Evolutionary conservation across 2,113 vertebrate genomes (phyloP).

Genomic region (Cephalopholis sonnerati): DNA sequence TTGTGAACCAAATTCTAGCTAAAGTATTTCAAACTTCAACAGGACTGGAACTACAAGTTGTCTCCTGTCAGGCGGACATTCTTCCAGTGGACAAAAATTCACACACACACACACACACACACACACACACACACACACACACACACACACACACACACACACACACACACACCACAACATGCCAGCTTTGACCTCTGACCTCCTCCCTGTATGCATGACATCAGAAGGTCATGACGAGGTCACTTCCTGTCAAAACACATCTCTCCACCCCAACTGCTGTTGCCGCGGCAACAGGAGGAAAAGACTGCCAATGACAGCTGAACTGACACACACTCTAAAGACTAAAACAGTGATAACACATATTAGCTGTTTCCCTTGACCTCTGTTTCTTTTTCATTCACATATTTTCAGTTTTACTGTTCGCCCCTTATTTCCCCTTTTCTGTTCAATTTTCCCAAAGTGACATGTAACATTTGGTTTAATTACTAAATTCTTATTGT

Average conservation of each 20-base stretch:
- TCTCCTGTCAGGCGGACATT: constrained; percentile 25
- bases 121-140: constrained; percentile 1
- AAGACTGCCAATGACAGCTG: constrained; percentile 24
- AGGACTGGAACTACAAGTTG: background rate
- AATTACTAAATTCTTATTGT: background rate
- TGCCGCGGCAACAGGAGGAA: constrained; percentile 32
- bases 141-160: constrained; percentile 4
- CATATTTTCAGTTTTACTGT: background rate
- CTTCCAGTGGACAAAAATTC: background rate
- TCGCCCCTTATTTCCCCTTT: background rate
- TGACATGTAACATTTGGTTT: background rate
- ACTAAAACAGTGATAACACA: constrained; percentile 1
- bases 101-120: background rate
- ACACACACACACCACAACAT: constrained; percentile 23
- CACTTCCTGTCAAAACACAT: constrained; percentile 56
- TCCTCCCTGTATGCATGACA: constrained; percentile 25
- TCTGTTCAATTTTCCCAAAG: background rate
- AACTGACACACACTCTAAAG: background rate
- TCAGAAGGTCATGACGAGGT: constrained; percentile 49
- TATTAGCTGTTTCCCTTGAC: background rate
- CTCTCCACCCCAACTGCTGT: constrained; percentile 27
- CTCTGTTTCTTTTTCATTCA: background rate
- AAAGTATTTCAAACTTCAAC: background rate
- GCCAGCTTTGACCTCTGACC: constrained; percentile 44
- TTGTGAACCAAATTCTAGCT: background rate